Percentiles rank a stretch among this genome's conserved stretches.
Evolutionary conservation across 1,140 invertebrate genomes (phyloP).

Genomic region (Archivesica marissinica): DNA sequence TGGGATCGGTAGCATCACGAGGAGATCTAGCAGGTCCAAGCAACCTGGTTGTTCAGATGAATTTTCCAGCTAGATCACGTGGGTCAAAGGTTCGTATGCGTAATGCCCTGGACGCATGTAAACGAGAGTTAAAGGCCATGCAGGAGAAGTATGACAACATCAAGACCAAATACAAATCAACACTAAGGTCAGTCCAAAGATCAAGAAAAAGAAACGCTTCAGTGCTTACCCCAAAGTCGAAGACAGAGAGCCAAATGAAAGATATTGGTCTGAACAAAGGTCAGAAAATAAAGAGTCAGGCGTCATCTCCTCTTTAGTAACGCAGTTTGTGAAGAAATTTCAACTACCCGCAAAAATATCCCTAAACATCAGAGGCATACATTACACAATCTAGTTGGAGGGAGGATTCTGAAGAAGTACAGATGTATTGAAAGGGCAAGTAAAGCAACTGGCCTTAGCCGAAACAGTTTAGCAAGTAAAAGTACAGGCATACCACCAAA

Average conservation of each 20-base stretch:
- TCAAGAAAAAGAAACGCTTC: background rate
- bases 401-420: constrained; percentile 45
- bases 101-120: background rate
- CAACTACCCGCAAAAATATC: background rate
- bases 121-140: background rate
- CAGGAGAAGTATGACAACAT: constrained; percentile 29
- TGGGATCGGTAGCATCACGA: background rate
- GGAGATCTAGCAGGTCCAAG: background rate
- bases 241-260: background rate
- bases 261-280: background rate
- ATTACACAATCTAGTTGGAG: constrained; percentile 7
- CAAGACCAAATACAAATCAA: constrained; percentile 18
- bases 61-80: background rate
- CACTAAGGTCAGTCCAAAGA: constrained; percentile 19
- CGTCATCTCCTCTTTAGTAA: constrained; percentile 34
- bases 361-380: background rate
- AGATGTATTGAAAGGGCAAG: constrained; percentile 38
- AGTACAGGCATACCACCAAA: background rate
- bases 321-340: constrained; percentile 9
- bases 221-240: background rate
- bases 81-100: constrained; percentile 33
- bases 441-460: constrained; percentile 13
- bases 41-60: background rate
- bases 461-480: constrained; percentile 23
- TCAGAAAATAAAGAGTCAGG: background rate